Conservation (phyloP, 2,888 invertebrate genomes). For the Antheraea assamensis region DNA sequence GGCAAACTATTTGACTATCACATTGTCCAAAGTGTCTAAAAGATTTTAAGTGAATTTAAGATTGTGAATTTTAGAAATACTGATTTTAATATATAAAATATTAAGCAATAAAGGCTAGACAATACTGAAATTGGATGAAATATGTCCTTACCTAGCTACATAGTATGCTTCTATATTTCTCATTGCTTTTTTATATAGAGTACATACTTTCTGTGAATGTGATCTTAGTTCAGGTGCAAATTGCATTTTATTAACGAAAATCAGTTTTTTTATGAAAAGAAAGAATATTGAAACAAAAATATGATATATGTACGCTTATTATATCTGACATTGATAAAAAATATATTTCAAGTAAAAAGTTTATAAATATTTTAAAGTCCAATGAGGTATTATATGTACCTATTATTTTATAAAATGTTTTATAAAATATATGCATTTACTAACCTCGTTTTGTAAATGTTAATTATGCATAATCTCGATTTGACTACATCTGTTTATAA, state of each 20-base stretch:
- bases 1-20: no score
- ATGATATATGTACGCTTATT: not conserved
- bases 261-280: not conserved
- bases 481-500: not conserved
- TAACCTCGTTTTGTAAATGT: not conserved
- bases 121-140: not conserved
- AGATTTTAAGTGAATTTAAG: no score
- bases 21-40: no score
- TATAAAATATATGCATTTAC: not conserved
- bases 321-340: not conserved
- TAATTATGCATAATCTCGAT: not conserved
- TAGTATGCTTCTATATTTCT: constrained; percentile 84
- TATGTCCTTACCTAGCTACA: constrained; percentile 72
- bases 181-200: constrained; percentile 87
- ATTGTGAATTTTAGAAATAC: not conserved
- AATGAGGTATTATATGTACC: not conserved
- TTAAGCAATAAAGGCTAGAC: not conserved
- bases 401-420: not conserved
- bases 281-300: not conserved
- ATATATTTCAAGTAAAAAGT: not conserved
- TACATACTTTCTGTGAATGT: constrained; percentile 88
- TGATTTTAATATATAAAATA: not conserved
- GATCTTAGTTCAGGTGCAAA: constrained; percentile 65
- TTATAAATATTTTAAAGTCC: not conserved
- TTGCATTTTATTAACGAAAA: constrained; percentile 38